Evolutionary conservation across 2,797 vertebrate species (phyloP).

Genomic region (Myotis myotis): DNA sequence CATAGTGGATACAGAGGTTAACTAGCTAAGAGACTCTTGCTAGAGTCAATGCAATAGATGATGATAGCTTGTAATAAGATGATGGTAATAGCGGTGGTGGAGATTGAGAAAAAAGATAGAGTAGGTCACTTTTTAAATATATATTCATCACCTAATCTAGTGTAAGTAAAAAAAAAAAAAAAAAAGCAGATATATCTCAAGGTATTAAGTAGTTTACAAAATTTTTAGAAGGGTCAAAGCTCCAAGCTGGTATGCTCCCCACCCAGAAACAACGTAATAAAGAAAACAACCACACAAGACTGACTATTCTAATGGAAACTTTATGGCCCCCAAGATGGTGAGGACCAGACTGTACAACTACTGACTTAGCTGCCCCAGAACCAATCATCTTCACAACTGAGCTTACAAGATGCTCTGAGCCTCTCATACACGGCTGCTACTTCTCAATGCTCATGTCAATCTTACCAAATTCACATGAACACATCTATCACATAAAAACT

Average conservation of each 20-base stretch:
- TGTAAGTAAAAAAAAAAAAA: not conserved
- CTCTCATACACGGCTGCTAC: not conserved
- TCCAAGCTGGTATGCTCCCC: not conserved
- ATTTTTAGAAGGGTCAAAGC: constrained; percentile 4
- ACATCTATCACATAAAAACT: not conserved
- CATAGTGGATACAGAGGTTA: not conserved
- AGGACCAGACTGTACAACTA: not conserved
- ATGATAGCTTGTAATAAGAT: not conserved
- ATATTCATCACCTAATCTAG: not conserved
- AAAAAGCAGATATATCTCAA: not conserved
- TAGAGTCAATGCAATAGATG: not conserved
- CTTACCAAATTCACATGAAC: not conserved
- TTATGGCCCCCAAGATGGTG: not conserved
- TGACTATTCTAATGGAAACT: not conserved
- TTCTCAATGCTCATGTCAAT: not conserved
- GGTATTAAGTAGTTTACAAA: not conserved
- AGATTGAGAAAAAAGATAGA: not conserved
- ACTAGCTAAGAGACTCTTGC: not conserved
- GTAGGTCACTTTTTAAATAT: not conserved
- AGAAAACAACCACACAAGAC: not conserved
- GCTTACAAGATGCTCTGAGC: not conserved
- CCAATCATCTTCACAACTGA: not conserved
- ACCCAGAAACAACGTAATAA: not conserved
- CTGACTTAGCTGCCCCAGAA: not conserved
- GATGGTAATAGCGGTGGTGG: not conserved